Evolutionary conservation across 30 jellyfish, hydroid and myxozoan genomes (phyloP).

Genomic region (Aurelia sp.): DNA sequence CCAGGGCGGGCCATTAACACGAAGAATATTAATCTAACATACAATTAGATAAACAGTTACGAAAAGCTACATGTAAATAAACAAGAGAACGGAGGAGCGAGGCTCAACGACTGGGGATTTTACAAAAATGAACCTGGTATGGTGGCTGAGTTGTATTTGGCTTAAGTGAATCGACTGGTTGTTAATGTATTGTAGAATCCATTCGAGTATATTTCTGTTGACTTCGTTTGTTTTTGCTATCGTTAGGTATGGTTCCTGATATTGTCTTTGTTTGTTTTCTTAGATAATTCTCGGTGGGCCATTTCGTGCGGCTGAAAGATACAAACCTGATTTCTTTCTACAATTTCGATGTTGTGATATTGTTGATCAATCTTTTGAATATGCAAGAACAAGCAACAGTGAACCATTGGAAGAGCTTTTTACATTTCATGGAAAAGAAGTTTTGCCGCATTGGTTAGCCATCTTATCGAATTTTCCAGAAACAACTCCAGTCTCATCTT

Average conservation of each 20-base stretch:
- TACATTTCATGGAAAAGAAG: conserved; percentile 88
- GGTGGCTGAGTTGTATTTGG: too few species aligned
- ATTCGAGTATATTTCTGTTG: too few species aligned
- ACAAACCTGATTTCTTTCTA: conserved; percentile 67
- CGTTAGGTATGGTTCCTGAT: not conserved
- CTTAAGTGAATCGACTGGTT: too few species aligned
- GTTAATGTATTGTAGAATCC: too few species aligned
- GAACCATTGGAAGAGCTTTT: conserved; percentile 81
- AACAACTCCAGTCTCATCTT: conserved; percentile 75
- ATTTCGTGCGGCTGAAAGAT: conserved; percentile 84
- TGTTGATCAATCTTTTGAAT: conserved; percentile 80
- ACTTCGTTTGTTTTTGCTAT: not conserved
- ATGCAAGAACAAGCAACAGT: conserved; percentile 84
- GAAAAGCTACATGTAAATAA: too few species aligned
- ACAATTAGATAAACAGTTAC: too few species aligned
- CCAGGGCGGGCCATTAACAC: too few species aligned
- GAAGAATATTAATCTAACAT: too few species aligned
- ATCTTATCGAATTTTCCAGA: conserved; percentile 93
- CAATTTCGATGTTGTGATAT: conserved; percentile 92
- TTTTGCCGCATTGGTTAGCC: conserved; percentile 91
- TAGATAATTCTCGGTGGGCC: conserved; percentile 96
- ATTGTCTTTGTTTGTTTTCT: not conserved
- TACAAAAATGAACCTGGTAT: too few species aligned
- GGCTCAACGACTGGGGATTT: too few species aligned
- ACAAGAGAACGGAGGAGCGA: too few species aligned